Percentiles rank a stretch among this genome's conserved stretches.
phyloP scores from a whole-genome alignment of 2,888 invertebrate species.

The Thecocarcelia acutangulata region DNA sequence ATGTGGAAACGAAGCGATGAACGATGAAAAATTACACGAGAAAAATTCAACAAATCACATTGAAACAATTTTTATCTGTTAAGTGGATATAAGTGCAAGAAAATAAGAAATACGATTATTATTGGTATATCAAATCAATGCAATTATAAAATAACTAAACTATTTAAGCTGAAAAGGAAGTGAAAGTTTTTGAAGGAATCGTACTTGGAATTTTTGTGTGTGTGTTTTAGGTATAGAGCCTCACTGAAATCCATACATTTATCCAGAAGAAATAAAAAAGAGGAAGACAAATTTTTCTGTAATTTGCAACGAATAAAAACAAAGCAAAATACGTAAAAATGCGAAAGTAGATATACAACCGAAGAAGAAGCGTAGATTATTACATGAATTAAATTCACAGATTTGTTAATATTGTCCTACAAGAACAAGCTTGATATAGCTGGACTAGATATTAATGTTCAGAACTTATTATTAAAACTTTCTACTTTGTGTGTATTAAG shows the following conservation, averaged over 20 bases:
- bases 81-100: slow-evolving; percentile 31
- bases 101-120: slow-evolving; percentile 24
- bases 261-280: slow-evolving; percentile 38
- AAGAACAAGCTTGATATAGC: not conserved
- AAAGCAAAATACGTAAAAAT: slow-evolving; percentile 60
- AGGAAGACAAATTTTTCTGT: slow-evolving; percentile 53
- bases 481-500: too few species aligned
- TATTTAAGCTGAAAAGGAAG: slow-evolving; percentile 31
- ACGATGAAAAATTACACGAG: slow-evolving; percentile 68
- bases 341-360: slow-evolving; percentile 60
- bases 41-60: slow-evolving; percentile 61
- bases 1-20: slow-evolving; percentile 66
- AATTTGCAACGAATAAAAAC: slow-evolving; percentile 65
- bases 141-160: slow-evolving; percentile 40
- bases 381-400: slow-evolving; percentile 43
- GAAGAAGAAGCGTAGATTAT: slow-evolving; percentile 35
- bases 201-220: slow-evolving; percentile 29
- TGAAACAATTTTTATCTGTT: slow-evolving; percentile 31
- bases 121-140: not conserved
- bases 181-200: slow-evolving; percentile 48
- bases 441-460: too few species aligned
- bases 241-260: slow-evolving; percentile 38
- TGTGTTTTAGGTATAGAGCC: slow-evolving; percentile 21
- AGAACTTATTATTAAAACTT: too few species aligned
- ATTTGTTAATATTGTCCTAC: slow-evolving; percentile 3